Evolutionary conservation across 2,888 invertebrate genomes (phyloP), one percentile per base, ranked within the genome.

Genomic region (Xiphydria camelus): DNA sequence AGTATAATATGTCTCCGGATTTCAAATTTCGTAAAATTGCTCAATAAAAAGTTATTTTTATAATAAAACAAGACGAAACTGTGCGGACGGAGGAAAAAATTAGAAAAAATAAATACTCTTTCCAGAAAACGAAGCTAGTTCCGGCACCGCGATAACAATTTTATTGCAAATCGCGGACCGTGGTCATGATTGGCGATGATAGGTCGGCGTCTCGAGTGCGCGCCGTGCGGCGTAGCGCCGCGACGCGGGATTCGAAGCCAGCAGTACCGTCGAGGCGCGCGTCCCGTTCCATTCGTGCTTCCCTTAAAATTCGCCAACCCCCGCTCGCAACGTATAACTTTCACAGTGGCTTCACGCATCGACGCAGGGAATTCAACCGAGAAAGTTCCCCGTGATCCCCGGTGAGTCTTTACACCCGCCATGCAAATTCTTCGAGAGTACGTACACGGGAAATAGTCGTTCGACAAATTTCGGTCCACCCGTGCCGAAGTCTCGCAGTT

Each of bases 231-330:
- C 26, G 18, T 26, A 26, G 35, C 35, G 42, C 35, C 42, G 42
- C 42, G 42, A 42, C 42, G 42, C 42, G 22, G 23, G 48, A 55
- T 49, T 49, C 50, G 36, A 37, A 50, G 40, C 42, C 50, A 41
- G 45, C 66, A 68, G 68, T 68, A 60, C 57, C 57, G 61, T 62
- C 49, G 57, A 58, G 53, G 55, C 66, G 61, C 66, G 68, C 68
- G 61, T 54, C 53, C 64, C 49, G 61, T 65, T 52, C 51, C 54
- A 59, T 50, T 57, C 51, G 34, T 42, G 37, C 29, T 41, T 46
- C 38, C 44, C 37, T 36, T 19, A 25, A 26, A 26, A 31, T 33
- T 33, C 33, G 33, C 5, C 15, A 14, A 6, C 4, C 33, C 33
- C 15, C n/a, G n/a, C 23, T 23, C 23, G 6, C n/a, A 23, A 23